Base-by-base conservation (phyloP, 2,113 vertebrate species). In the Callipepla californica region DNA sequence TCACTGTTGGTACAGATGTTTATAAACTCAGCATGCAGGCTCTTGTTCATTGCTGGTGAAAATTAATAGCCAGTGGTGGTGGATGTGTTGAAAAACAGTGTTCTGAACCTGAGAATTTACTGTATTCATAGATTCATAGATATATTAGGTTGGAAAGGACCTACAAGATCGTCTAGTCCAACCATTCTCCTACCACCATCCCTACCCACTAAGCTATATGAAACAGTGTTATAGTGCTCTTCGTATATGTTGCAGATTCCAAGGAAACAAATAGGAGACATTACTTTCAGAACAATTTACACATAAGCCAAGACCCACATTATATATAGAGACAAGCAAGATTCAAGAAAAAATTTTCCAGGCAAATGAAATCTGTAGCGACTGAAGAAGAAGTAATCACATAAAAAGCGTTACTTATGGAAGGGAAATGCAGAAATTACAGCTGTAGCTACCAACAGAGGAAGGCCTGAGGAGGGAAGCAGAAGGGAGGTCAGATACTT, bases 391-490 rank as follows among this genome's bases (percentile, higher is more conserved):
- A 51, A 74, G 7, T 61, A n/a, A 74, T 11, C 20, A 78, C 74
- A 69, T 11, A 2, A 22, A 2, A 40, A 13, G 13, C 53, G 15
- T 30, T 73, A 66, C 47, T 50, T 74, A 47, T 4, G 20, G 50
- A 85, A 87, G 67, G 22, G 83, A 94, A 92, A 75, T n/a, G 48
- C 55, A 77, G 40, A 90, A 85, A 73, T 78, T 82, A 76, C 22
- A 63, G 51, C 25, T 87, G 62, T 26, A 65, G 55, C 36, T 80
- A 47, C 28, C 74, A 89, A 61, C 9, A 47, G 81, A 83, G 19
- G 48, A 65, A 65, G 65, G 40, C 28, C 59, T 45, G 16, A 82
- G 44, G 48, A 42, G 28, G 20, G 19, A 85, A 47, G 34, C 69
- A 81, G 77, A 79, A 82, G 34, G 62, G 68, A 94, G 83, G 38